Evolutionary conservation across 2,113 vertebrate genomes (phyloP), one percentile per base, ranked within the genome.

Genomic region (Urocynchramus pylzowi): DNA sequence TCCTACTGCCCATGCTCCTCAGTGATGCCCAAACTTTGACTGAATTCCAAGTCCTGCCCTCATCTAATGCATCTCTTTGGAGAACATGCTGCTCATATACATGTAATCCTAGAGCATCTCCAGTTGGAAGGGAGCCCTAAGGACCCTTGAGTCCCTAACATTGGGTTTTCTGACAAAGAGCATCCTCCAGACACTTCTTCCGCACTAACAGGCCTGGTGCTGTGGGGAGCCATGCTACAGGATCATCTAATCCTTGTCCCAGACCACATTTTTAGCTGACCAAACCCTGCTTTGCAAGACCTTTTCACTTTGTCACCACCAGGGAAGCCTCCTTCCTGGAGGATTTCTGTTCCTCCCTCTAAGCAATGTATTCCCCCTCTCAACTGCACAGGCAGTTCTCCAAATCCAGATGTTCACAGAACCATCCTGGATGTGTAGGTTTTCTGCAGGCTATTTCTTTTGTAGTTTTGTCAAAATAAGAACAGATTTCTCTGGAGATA

Each of bases 341-440:
- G 26, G 18, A 47, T 39, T 92, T 84, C n/a, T 78, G 20, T 37
- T 18, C 14, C 28, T 80, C 28, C 11, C 9, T 11, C n/a, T 59
- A 39, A 69, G 24, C 7, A 87, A 52, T 4, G 1, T 31, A 39
- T 53, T 75, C 12, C 30, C 13, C 4, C 6, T 67, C 42, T 47
- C n/a, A 52, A 42, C 9, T 41, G 7, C 33, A 76, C 33, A 71
- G 19, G 20, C n/a, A 57, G 20, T 50, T 52, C 10, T 47, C 19
- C 0, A 0, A 80, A 5, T 26, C 28, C 68, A 49, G 16, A 41
- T 89, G 21, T 57, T 70, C 33, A 31, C 1, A 78, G 13, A 21
- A 70, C 19, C 47, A 61, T 11, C 4, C 31, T 69, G 37, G 5
- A 23, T 20, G 8, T 19, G 13, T 5, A 61, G 9, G 14, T 53